These are phyloP conservation scores for Oxytorus armatus DNA, from an alignment of 2,888 invertebrate species.

Conservation along the genomic window DNA sequence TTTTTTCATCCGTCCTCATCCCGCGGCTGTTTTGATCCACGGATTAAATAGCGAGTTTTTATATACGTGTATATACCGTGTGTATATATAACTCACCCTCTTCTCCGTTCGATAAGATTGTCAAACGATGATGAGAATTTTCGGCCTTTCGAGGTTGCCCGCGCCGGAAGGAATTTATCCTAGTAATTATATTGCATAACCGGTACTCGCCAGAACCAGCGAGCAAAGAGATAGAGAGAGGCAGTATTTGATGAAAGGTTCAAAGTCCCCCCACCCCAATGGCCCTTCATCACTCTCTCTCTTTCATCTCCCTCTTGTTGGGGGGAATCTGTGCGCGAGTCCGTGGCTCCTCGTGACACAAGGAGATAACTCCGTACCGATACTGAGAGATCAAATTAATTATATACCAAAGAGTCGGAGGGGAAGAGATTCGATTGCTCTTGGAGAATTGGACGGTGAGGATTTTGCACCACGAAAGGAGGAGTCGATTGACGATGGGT, in stretches of 20 bases:
- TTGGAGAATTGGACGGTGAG: constrained; percentile 66
- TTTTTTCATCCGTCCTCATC: not conserved
- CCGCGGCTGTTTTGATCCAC: constrained; percentile 17
- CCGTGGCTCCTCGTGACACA: constrained; percentile 44
- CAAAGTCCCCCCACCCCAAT: constrained; percentile 50
- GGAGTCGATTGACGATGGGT: constrained; percentile 54
- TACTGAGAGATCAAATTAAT: constrained; percentile 71
- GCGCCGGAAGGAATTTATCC: constrained; percentile 57
- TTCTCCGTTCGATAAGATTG: constrained; percentile 49
- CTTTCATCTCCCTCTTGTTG: not conserved
- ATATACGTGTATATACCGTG: not conserved
- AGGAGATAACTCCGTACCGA: constrained; percentile 66
- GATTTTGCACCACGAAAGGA: constrained; percentile 56
- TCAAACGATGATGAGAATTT: constrained; percentile 58
- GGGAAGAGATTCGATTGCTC: constrained; percentile 68
- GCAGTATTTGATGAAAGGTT: constrained; percentile 71
- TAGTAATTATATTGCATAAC: constrained; percentile 69
- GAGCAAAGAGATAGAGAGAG: too few species aligned
- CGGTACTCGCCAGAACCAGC: not conserved
- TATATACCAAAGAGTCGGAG: constrained; percentile 63
- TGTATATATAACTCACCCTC: constrained; percentile 3
- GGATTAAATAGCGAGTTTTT: not conserved
- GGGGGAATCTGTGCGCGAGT: not conserved
- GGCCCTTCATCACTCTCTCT: not conserved
- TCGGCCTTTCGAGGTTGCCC: constrained; percentile 30